Evolutionary conservation across 2,888 invertebrate species (phyloP).

Genomic region (Chorisops tibialis): DNA sequence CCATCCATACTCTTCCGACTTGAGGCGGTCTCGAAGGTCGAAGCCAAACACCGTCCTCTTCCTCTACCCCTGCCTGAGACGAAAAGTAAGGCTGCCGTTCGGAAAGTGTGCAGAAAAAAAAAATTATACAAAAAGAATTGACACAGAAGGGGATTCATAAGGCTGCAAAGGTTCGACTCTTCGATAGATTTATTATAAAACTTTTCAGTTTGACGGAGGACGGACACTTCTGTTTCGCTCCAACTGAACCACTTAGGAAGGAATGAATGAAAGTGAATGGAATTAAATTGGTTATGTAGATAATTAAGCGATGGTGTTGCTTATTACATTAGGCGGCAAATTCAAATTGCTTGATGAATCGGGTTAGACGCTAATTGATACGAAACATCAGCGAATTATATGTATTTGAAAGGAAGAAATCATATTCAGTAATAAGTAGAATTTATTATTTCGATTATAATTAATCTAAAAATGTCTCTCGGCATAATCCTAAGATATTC

Average conservation of each 20-base stretch:
- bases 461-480: no score
- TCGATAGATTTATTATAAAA: conserved; percentile 26
- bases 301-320: conserved; percentile 13
- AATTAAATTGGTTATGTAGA: conserved; percentile 24
- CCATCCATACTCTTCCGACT: background rate
- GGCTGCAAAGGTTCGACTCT: conserved; percentile 23
- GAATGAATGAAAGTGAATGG: conserved; percentile 23
- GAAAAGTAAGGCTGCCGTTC: conserved; percentile 11
- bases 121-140: conserved; percentile 8
- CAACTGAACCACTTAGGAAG: conserved; percentile 14
- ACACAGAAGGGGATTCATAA: conserved; percentile 24
- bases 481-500: no score
- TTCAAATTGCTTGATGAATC: conserved; percentile 11
- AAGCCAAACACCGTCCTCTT: background rate
- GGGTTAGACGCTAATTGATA: conserved; percentile 13
- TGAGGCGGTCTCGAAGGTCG: background rate
- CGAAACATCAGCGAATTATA: background rate
- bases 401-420: no score
- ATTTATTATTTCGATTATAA: no score
- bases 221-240: conserved; percentile 23
- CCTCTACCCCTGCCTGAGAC: background rate
- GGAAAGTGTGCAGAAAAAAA: conserved; percentile 9
- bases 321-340: conserved; percentile 5
- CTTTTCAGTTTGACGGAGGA: conserved; percentile 23
- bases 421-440: no score